A percentile compares a stretch with the other conserved stretches of the same genome.
Conservation (phyloP, 2,113 vertebrate genomes). For the Triplophysa siluroides region DNA sequence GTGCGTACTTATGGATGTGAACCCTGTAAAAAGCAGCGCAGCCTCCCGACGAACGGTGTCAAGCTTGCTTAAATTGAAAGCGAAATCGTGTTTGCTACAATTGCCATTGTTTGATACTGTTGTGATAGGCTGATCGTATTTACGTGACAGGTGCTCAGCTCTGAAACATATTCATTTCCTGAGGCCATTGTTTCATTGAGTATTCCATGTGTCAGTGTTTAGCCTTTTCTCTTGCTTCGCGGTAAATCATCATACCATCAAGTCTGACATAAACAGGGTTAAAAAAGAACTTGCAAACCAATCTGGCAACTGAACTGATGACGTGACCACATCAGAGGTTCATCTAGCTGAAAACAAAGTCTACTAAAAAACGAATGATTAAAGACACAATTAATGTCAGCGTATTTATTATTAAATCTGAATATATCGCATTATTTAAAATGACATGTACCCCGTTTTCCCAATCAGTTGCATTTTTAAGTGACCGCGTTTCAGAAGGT, state of each 20-base stretch:
- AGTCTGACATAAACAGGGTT: neutral
- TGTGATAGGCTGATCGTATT: slow-evolving; percentile 27
- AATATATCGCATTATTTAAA: too few species aligned
- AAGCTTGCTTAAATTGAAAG: slow-evolving; percentile 9
- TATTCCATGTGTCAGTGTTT: neutral
- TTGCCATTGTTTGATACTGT: neutral
- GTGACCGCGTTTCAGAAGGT: too few species aligned
- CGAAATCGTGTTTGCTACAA: slow-evolving; percentile 24
- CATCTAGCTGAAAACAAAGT: too few species aligned
- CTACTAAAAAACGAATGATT: too few species aligned
- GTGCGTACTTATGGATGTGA: neutral
- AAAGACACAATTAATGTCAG: too few species aligned
- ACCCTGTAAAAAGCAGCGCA: slow-evolving; percentile 6
- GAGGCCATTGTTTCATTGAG: slow-evolving; percentile 28
- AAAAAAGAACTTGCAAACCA: neutral
- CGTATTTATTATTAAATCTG: too few species aligned
- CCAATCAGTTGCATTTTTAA: too few species aligned
- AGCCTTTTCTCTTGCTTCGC: neutral
- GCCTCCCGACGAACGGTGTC: neutral
- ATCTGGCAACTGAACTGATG: too few species aligned
- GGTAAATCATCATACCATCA: slow-evolving; percentile 7
- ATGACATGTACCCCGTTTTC: too few species aligned
- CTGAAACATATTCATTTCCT: slow-evolving; percentile 22
- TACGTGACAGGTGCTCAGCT: slow-evolving; percentile 3
- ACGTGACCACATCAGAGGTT: too few species aligned